Percentiles rank a stretch among this genome's conserved stretches.
Conservation (phyloP, 2,797 vertebrate species). For the Scomberomorus guttatus region DNA sequence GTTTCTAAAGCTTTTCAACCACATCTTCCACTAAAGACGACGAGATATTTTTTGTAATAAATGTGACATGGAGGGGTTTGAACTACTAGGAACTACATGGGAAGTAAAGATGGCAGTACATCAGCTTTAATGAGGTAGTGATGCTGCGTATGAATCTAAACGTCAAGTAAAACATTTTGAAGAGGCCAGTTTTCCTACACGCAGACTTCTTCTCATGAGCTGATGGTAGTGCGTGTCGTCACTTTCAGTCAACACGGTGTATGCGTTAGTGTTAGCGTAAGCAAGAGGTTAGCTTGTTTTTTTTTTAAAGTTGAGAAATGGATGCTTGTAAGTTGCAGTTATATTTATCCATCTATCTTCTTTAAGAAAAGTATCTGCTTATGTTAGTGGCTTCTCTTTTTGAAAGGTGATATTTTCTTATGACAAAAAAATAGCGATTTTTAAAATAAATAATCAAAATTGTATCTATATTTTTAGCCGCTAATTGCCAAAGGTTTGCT, state of each 20-base stretch:
- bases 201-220: not conserved
- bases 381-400: not conserved
- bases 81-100: not conserved
- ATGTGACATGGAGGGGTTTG: too few relatives aligned
- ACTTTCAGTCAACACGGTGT: not conserved
- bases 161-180: not conserved
- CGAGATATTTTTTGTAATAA: not conserved
- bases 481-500: not conserved
- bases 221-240: not conserved
- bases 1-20: not conserved
- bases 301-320: not conserved
- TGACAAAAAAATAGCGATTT: not conserved
- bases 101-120: not conserved
- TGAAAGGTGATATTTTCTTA: not conserved
- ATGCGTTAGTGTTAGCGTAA: not conserved
- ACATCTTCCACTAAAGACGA: not conserved
- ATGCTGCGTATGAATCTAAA: not conserved
- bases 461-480: conserved; percentile 17
- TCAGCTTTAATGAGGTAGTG: not conserved
- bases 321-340: not conserved
- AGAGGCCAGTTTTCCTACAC: not conserved
- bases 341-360: not conserved
- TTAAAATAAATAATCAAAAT: conserved; percentile 17
- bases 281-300: not conserved
- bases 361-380: conserved; percentile 5